A percentile compares a stretch with the other conserved stretches of the same genome.
phyloP scores from a whole-genome alignment of 2,113 vertebrate species.

The Anguilla rostrata region DNA sequence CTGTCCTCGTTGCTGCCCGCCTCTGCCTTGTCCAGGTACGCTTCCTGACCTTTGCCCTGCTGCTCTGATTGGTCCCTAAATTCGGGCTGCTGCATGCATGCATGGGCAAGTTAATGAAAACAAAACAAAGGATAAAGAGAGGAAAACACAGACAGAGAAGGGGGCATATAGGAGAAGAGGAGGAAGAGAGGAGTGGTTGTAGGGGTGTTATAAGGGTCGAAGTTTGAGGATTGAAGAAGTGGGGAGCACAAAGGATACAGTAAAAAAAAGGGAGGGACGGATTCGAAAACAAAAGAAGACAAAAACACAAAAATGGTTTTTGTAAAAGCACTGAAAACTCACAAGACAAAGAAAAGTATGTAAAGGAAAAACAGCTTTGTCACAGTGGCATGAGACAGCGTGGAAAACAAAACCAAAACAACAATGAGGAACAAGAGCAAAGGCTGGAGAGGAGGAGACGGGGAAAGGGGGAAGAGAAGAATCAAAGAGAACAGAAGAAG shows the following conservation, averaged over 20 bases:
- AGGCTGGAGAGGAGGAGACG: slow-evolving; percentile 65
- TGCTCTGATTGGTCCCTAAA: slow-evolving; percentile 81
- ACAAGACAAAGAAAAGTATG: slow-evolving; percentile 90
- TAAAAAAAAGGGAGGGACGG: slow-evolving; percentile 34
- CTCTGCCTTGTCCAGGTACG: slow-evolving; percentile 62
- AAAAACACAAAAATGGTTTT: slow-evolving; percentile 68
- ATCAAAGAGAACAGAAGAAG: slow-evolving; percentile 63
- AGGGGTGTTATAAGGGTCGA: slow-evolving; percentile 25
- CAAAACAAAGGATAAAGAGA: slow-evolving; percentile 67
- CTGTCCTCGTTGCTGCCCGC: slow-evolving; percentile 66
- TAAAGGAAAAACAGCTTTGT: slow-evolving; percentile 85
- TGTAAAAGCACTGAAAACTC: slow-evolving; percentile 72
- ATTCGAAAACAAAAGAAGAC: slow-evolving; percentile 52
- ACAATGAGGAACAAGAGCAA: slow-evolving; percentile 79
- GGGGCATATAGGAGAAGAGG: slow-evolving; percentile 56
- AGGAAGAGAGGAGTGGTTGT: slow-evolving; percentile 23
- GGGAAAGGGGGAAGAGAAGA: slow-evolving; percentile 39
- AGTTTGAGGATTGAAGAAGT: slow-evolving; percentile 34
- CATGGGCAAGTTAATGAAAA: slow-evolving; percentile 90
- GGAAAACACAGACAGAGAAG: slow-evolving; percentile 47
- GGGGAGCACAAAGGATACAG: slow-evolving; percentile 39
- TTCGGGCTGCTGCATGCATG: slow-evolving; percentile 88
- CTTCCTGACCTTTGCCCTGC: slow-evolving; percentile 65
- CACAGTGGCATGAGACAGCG: slow-evolving; percentile 79
- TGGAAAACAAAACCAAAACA: slow-evolving; percentile 81